A percentile compares a stretch with the other conserved stretches of the same genome.
phyloP scores from a whole-genome alignment of 2,113 vertebrate genomes.

The Myiozetetes cayanensis region DNA sequence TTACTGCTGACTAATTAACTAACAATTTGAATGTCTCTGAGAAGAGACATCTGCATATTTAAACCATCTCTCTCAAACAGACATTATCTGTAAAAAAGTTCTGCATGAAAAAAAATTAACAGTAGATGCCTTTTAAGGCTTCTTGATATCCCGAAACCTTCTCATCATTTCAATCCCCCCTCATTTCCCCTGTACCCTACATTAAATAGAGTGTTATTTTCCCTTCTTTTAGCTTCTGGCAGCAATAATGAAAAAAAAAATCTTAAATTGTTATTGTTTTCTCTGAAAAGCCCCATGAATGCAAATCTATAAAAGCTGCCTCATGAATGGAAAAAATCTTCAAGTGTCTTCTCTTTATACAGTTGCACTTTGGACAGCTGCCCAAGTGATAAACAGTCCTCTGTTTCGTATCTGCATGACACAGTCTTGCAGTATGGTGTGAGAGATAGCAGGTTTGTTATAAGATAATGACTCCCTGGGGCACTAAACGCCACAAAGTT shows the following conservation, averaged over 20 bases:
- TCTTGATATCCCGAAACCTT: constrained; percentile 4
- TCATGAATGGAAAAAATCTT: constrained; percentile 56
- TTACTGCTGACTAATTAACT: constrained; percentile 53
- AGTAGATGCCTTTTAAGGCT: constrained; percentile 46
- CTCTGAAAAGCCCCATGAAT: constrained; percentile 55
- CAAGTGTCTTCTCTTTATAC: constrained; percentile 40
- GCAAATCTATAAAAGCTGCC: constrained; percentile 46
- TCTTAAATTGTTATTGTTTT: constrained; percentile 65
- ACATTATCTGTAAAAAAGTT: constrained; percentile 57
- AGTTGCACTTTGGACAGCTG: constrained; percentile 52
- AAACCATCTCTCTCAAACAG: constrained; percentile 17
- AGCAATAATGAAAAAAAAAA: constrained; percentile 35
- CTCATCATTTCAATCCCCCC: constrained; percentile 32
- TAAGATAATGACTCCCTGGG: constrained; percentile 59
- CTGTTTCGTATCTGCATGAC: constrained; percentile 4
- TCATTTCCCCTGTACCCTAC: constrained; percentile 22
- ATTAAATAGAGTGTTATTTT: constrained; percentile 43
- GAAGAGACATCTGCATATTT: constrained; percentile 52
- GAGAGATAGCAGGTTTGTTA: constrained; percentile 59
- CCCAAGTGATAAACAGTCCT: constrained; percentile 60
- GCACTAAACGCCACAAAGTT: constrained; percentile 27
- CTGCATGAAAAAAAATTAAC: constrained; percentile 40
- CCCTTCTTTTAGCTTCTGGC: constrained; percentile 48
- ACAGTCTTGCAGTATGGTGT: constrained; percentile 54
- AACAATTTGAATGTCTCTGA: constrained; percentile 55